Base-by-base conservation (phyloP, 2,797 vertebrate genomes). In the Fringilla coelebs region DNA sequence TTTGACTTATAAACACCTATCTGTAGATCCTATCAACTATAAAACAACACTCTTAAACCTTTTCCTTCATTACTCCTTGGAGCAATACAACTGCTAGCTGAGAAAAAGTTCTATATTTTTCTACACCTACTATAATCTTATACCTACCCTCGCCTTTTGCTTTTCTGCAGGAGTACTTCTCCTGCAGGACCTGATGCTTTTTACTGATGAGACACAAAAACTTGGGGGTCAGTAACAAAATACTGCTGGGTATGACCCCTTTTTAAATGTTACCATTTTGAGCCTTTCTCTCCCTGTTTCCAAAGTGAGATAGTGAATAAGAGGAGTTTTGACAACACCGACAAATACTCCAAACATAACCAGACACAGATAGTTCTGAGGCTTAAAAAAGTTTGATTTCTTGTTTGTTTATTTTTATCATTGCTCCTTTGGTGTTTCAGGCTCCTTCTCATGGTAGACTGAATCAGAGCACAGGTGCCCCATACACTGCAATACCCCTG, bases 201-300 rank as follows among this genome's bases (percentile, higher is more conserved):
- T 78, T 58, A 51, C 7, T 36, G 22, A 48, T 0, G 2, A 7
- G 22, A 70, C 60, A 62, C 19, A 78, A 75, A 87, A 75, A 6
- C 19, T 31, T 57, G 19, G 6, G 7, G 8, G 36, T 43, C 7
- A 0, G 8, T 86, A 62, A 58, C 28, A 61, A 81, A 72, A 88
- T 24, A 18, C 1, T 9, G 3, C 1, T 6, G 14, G 52, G 5
- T 6, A 6, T 21, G 28, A 63, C 63, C 5, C 32, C 20, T 73
- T 85, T 80, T 21, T 7, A 55, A 91, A 86, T 32, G 14, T 31
- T 85, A 31, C 7, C 0, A 60, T 89, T 84, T 75, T 49, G 66
- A 94, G 32, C 18, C 13, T 68, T 61, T 65, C 11, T 92, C 41
- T 70, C 54, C 8, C 21, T 57, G 8, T 54, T 88, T 86, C 24